Evolutionary conservation across 1,140 invertebrate species (phyloP).

Genomic region (Schlechtendalia chinensis): DNA sequence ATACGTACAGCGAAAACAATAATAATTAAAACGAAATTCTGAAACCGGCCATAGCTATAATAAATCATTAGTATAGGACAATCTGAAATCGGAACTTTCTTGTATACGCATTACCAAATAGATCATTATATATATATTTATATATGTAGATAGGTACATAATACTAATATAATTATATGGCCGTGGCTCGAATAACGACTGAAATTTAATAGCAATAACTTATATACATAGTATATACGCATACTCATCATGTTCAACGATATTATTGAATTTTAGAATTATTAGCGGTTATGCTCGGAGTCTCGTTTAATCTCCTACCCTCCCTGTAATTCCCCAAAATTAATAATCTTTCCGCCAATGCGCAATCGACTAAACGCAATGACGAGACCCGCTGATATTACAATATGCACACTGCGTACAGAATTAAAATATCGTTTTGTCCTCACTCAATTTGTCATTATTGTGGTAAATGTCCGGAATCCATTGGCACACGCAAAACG

Average conservation of each 20-base stretch:
- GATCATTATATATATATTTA: too few relatives aligned
- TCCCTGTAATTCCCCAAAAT: not conserved
- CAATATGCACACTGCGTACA: not conserved
- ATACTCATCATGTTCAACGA: not conserved
- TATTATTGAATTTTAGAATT: not conserved
- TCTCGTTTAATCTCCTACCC: not conserved
- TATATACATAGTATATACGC: not conserved
- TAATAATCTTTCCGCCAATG: not conserved
- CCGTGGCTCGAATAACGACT: too few relatives aligned
- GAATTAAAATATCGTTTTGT: slow-evolving; percentile 27
- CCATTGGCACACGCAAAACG: too few relatives aligned
- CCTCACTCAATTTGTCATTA: not conserved
- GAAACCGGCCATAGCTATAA: too few relatives aligned
- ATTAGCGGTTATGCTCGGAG: not conserved
- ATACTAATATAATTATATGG: too few relatives aligned
- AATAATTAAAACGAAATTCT: too few relatives aligned
- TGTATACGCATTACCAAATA: too few relatives aligned
- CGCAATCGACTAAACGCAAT: not conserved
- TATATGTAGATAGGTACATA: too few relatives aligned
- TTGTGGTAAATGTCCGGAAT: not conserved
- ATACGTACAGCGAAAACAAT: too few relatives aligned
- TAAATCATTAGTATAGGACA: too few relatives aligned
- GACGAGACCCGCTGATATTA: not conserved
- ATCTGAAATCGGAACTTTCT: too few relatives aligned
- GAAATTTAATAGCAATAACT: not conserved